Evolutionary conservation across 1,140 invertebrate genomes (phyloP), one percentile per base, ranked within the genome.

Genomic region (Musca vetustissima): DNA sequence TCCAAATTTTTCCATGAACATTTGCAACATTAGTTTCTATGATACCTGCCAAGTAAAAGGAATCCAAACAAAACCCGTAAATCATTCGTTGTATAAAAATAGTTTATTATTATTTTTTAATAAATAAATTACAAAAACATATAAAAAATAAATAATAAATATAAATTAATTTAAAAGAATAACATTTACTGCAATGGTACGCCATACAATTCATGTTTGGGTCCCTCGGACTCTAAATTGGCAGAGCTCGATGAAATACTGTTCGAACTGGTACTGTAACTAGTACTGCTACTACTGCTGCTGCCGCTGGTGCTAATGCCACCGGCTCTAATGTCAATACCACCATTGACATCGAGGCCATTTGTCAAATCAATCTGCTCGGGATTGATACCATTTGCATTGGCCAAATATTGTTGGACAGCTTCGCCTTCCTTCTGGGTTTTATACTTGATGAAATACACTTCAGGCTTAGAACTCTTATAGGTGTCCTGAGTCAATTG

Each of bases 371-470:
- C 19, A 61, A 22, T 61, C 7, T 22, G 4, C 47, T 19, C 36
- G 32, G 49, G 17, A 21, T 6, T 22, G 21, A 43, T 14, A 7
- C n/a, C 24, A n/a, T 21, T 52, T 6, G 64, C 9, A 43, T 66
- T 48, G 11, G 48, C 15, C 9, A 19, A 11, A 28, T 50, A 28
- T 15, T 49, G 57, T 17, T n/a, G 11, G 4, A 15, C 3, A 2
- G 80, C 47, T 6, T 79, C 68, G 86, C 85, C 79, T 86, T 87
- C 79, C 90, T 52, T 68, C 88, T 71, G 90, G 89, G 87, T 91
- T 76, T 85, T 85, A 76, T 86, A 86, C 53, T 84, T 81, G 70
- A 86, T 85, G 73, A 86, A 86, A 77, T 85, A 85, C n/a, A 86
- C 85, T 76, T 86, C 85, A 0, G 85, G 85, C 75, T 86, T 86